Base-by-base conservation (phyloP, 1,140 invertebrate genomes). In the Rhyzopertha dominica region DNA sequence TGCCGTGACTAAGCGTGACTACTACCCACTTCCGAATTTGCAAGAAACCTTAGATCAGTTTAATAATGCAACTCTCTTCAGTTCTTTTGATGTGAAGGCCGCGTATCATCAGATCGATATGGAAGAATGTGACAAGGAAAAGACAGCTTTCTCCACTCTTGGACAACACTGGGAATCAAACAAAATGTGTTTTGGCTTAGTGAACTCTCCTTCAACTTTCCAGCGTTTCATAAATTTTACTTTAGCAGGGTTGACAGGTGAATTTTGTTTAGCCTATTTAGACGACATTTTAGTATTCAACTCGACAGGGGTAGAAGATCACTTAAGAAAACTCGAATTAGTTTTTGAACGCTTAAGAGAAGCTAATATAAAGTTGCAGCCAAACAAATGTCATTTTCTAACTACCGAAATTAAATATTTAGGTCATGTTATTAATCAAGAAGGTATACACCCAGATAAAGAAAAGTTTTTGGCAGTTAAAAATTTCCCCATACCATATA, bases 301-400 rank as follows among this genome's bases (percentile, higher is more conserved):
- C n/a, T 19, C 39, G 4, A 12, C 10, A 1, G 39, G 39, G 16
- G 2, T 29, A 18, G 39, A 41, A 9, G 24, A 41, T 14, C 30
- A 43, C 13, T 16, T 43, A 20, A 9, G 12, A n/a, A 19, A 17
- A 32, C 8, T 22, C 5, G 9, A 17, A 14, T 2, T n/a, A n/a
- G n/a, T n/a, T n/a, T n/a, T n/a, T n/a, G n/a, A n/a, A n/a, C n/a
- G n/a, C n/a, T n/a, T n/a, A n/a, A n/a, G n/a, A n/a, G n/a, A n/a
- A n/a, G 43, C 37, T 17, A 50, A 45, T 14, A n/a, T n/a, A n/a
- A n/a, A n/a, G n/a, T 13, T 50, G 2, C 32, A 45, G 28, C 30
- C 13, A 4, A 19, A 24, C 5, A 50, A 46, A 39, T 40, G 19
- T 20, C n/a, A 25, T 13, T n/a, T n/a, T n/a, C n/a, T n/a, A n/a